Evolutionary conservation across 2,113 vertebrate species (phyloP).

Genomic region (Megaptera novaeangliae): DNA sequence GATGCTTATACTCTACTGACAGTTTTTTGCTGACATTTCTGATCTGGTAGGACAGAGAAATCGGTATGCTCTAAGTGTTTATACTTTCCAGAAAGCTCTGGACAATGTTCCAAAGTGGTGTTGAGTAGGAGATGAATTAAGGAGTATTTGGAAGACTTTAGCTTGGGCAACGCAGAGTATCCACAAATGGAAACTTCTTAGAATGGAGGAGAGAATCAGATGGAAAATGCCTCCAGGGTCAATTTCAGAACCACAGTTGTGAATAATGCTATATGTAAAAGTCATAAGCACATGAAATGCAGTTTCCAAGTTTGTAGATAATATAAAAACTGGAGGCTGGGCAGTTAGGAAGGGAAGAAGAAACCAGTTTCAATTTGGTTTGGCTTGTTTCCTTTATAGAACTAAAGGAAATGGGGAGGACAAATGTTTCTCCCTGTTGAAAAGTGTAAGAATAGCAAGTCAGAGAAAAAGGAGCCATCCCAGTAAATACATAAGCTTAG

Average conservation of each 20-base stretch:
- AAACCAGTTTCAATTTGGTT: constrained; percentile 54
- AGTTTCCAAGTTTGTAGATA: constrained; percentile 56
- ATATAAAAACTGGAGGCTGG: constrained; percentile 55
- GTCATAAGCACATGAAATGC: constrained; percentile 51
- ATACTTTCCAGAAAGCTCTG: constrained; percentile 17
- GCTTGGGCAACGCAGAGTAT: constrained; percentile 1
- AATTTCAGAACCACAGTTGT: constrained; percentile 33
- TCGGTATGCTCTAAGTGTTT: neutral
- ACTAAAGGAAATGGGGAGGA: constrained; percentile 58
- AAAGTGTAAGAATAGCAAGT: constrained; percentile 46
- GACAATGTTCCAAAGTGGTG: constrained; percentile 21
- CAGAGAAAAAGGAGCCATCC: neutral
- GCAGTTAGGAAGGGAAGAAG: constrained; percentile 19
- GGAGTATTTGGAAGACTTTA: constrained; percentile 39
- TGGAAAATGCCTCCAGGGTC: constrained; percentile 55
- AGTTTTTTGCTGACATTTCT: constrained; percentile 1
- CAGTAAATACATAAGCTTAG: neutral
- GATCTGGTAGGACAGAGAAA: neutral
- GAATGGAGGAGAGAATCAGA: constrained; percentile 36
- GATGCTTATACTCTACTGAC: neutral
- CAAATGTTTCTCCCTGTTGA: constrained; percentile 61
- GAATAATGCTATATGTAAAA: constrained; percentile 54
- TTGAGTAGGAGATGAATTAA: constrained; percentile 55
- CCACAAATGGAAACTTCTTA: constrained; percentile 56
- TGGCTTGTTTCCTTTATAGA: constrained; percentile 46